Conservation (phyloP, 2,113 vertebrate genomes). For the Barnardius zonarius region DNA sequence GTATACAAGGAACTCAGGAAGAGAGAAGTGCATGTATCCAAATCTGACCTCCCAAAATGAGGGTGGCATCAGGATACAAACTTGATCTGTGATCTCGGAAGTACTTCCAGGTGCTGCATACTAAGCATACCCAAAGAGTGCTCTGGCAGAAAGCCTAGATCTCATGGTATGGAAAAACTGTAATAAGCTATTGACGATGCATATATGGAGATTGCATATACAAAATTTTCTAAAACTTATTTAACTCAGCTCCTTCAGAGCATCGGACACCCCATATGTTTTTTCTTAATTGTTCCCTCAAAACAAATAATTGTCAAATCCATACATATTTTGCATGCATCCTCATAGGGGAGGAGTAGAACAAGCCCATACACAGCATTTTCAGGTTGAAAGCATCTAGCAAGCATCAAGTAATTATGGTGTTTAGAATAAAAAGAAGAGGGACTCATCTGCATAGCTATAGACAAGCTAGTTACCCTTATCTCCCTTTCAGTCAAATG, state of each 20-base stretch:
- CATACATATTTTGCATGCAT: slow-evolving; percentile 38
- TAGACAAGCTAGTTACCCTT: slow-evolving; percentile 33
- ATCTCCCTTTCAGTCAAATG: slow-evolving; percentile 1
- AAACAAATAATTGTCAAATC: slow-evolving; percentile 52
- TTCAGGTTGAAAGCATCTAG: slow-evolving; percentile 69
- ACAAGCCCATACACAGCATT: slow-evolving; percentile 54
- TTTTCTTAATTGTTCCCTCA: slow-evolving; percentile 54
- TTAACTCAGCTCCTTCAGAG: slow-evolving; percentile 59
- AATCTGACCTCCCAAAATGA: neutral
- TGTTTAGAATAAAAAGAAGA: slow-evolving; percentile 54
- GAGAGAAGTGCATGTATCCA: neutral
- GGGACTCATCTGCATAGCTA: slow-evolving; percentile 61
- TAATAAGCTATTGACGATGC: slow-evolving; percentile 63
- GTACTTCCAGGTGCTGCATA: slow-evolving; percentile 66
- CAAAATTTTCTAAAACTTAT: slow-evolving; percentile 59
- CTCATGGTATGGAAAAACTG: slow-evolving; percentile 13
- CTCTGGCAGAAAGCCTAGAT: slow-evolving; percentile 63
- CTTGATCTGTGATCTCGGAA: slow-evolving; percentile 47
- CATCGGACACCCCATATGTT: slow-evolving; percentile 37
- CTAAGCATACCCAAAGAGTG: slow-evolving; percentile 34
- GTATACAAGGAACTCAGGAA: neutral
- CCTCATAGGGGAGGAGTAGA: slow-evolving; percentile 14
- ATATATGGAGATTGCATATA: slow-evolving; percentile 68
- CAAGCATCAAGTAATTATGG: slow-evolving; percentile 66
- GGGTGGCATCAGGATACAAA: neutral